Conservation (phyloP, 2,113 vertebrate genomes). For the Entosphenus tridentatus region DNA sequence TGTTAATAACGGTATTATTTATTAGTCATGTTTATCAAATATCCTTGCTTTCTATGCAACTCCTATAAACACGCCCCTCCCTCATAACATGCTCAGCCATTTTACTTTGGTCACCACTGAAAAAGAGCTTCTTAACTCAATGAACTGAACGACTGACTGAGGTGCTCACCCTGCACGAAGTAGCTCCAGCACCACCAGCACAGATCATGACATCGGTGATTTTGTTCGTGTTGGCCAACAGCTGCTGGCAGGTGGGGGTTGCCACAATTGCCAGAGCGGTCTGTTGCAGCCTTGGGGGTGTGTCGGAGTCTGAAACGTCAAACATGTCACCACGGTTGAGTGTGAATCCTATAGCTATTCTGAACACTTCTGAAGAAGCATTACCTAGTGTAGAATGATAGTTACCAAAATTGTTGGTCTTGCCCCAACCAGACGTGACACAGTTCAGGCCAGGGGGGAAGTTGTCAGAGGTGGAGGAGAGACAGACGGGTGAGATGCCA, state of each 20-base stretch:
- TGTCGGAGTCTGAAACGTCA: constrained; percentile 21
- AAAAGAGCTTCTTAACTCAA: too few relatives aligned
- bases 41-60: too few relatives aligned
- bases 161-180: constrained; percentile 45
- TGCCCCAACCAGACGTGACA: constrained; percentile 22
- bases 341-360: too few relatives aligned
- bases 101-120: not conserved
- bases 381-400: too few relatives aligned
- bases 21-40: too few relatives aligned
- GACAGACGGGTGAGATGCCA: constrained; percentile 16
- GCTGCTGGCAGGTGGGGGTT: constrained; percentile 21
- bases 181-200: constrained; percentile 31
- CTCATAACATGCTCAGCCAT: not conserved
- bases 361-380: too few relatives aligned
- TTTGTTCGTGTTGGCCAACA: constrained; percentile 27
- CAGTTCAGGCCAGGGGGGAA: constrained; percentile 15
- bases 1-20: too few relatives aligned
- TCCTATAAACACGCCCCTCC: too few relatives aligned
- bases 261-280: constrained; percentile 38
- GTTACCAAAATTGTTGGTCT: constrained; percentile 14
- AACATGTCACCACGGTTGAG: too few relatives aligned
- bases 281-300: constrained; percentile 41
- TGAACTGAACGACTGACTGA: too few relatives aligned
- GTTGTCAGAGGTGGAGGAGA: constrained; percentile 10
- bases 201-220: constrained; percentile 41